Evolutionary conservation across 2,888 invertebrate species (phyloP).

Genomic region (Lochmaea crataegi): DNA sequence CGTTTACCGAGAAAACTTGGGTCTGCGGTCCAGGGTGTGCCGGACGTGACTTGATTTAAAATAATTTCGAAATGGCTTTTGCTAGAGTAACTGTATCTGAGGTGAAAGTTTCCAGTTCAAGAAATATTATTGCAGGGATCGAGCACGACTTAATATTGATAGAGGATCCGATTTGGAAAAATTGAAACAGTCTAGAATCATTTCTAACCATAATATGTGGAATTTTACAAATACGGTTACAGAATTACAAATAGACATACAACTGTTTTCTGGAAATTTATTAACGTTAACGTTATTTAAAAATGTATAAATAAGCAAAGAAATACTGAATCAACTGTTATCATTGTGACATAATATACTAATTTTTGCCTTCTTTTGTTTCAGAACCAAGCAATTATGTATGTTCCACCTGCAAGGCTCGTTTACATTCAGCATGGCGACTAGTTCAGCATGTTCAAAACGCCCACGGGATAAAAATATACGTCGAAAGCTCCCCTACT

Average conservation of each 20-base stretch:
- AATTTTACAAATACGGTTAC: not conserved
- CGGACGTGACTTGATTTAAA: slow-evolving; percentile 61
- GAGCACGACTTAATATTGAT: slow-evolving; percentile 8
- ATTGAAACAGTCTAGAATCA: not conserved
- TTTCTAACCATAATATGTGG: not conserved
- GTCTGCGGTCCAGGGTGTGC: slow-evolving; percentile 60
- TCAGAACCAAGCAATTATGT: slow-evolving; percentile 95
- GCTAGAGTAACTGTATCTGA: slow-evolving; percentile 6
- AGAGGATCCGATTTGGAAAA: not conserved
- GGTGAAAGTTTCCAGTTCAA: slow-evolving; percentile 20
- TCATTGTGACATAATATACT: too few relatives aligned
- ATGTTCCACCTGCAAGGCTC: slow-evolving; percentile 93
- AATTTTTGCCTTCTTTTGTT: slow-evolving; percentile 12
- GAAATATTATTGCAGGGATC: slow-evolving; percentile 16
- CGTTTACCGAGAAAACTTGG: slow-evolving; percentile 62
- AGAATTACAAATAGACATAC: too few relatives aligned
- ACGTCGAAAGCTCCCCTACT: slow-evolving; percentile 74
- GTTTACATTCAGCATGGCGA: slow-evolving; percentile 94
- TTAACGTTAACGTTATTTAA: too few relatives aligned
- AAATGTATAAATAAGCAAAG: too few relatives aligned
- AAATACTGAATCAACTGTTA: too few relatives aligned
- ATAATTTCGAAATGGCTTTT: slow-evolving; percentile 17
- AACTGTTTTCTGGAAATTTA: too few relatives aligned
- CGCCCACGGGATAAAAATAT: slow-evolving; percentile 93
- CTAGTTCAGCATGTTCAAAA: slow-evolving; percentile 95